Conservation (phyloP, 2,113 vertebrate species). For the Hyperopisus bebe region DNA sequence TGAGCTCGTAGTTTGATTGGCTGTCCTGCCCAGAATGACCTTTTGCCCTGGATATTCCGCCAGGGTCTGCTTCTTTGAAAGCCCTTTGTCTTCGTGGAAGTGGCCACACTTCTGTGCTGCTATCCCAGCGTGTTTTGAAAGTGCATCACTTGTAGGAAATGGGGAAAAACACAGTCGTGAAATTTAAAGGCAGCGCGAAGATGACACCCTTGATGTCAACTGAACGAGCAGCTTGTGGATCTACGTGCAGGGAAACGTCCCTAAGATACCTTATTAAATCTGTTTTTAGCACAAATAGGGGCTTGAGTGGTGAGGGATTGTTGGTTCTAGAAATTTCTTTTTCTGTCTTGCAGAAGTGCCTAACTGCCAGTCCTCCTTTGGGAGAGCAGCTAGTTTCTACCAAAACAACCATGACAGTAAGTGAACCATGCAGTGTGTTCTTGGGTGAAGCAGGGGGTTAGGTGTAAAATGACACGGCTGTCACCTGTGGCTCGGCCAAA, state of each 20-base stretch:
- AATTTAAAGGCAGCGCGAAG: background rate
- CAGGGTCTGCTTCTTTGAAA: background rate
- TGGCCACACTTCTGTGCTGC: background rate
- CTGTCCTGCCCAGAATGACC: background rate
- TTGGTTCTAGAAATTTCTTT: background rate
- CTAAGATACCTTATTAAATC: background rate
- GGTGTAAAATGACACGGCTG: background rate
- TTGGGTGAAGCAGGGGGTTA: background rate
- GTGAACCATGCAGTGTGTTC: background rate
- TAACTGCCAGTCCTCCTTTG: conserved; percentile 80
- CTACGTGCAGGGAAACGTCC: no score
- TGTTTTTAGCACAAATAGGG: background rate
- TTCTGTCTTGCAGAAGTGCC: conserved; percentile 71
- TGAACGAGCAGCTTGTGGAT: background rate
- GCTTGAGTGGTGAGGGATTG: background rate
- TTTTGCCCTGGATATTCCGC: background rate
- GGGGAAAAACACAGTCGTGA: background rate
- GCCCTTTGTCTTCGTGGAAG: background rate
- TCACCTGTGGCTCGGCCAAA: background rate
- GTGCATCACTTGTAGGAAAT: background rate
- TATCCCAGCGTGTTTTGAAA: background rate
- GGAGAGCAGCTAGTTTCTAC: conserved; percentile 67
- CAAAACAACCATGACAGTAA: conserved; percentile 71
- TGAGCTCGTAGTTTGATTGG: background rate
- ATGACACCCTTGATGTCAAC: background rate